Conservation (phyloP, 92 coral and sea anemone species). For the Scolanthus callimorphus region DNA sequence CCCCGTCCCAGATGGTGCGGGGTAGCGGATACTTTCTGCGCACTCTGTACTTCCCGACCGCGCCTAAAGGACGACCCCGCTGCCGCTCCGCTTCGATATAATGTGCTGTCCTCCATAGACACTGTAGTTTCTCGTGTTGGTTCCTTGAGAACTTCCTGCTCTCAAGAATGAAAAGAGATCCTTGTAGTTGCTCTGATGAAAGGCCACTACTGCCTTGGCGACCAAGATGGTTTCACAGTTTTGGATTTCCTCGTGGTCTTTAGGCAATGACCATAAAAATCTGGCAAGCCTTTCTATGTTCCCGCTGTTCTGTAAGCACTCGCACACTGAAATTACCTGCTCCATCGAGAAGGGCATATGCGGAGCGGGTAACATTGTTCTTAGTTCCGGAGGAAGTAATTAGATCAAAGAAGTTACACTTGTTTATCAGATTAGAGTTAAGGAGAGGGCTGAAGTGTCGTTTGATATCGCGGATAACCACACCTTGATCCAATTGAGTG, state of each 20-base stretch:
- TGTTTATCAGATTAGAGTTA: slow-evolving; percentile 7
- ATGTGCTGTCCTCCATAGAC: slow-evolving; percentile 90
- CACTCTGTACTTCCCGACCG: slow-evolving; percentile 93
- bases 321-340: slow-evolving; percentile 85
- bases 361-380: neutral
- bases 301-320: slow-evolving; percentile 85
- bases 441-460: no score
- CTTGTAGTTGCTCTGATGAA: slow-evolving; percentile 74
- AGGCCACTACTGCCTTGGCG: slow-evolving; percentile 89
- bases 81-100: slow-evolving; percentile 88
- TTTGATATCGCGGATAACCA: no score
- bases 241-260: slow-evolving; percentile 63
- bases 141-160: slow-evolving; percentile 63
- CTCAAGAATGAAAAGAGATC: slow-evolving; percentile 84
- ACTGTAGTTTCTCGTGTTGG: slow-evolving; percentile 81
- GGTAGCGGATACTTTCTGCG: slow-evolving; percentile 92
- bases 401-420: no score
- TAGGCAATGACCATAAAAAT: slow-evolving; percentile 95
- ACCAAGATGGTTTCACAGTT: slow-evolving; percentile 78
- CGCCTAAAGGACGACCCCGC: slow-evolving; percentile 87
- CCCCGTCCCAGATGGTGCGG: slow-evolving; percentile 93
- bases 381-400: no score
- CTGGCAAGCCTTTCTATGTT: slow-evolving; percentile 81
- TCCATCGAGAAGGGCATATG: slow-evolving; percentile 72
- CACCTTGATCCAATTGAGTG: no score